Evolutionary conservation across 2,113 vertebrate species (phyloP).

Genomic region (Melanerpes formicivorus): DNA sequence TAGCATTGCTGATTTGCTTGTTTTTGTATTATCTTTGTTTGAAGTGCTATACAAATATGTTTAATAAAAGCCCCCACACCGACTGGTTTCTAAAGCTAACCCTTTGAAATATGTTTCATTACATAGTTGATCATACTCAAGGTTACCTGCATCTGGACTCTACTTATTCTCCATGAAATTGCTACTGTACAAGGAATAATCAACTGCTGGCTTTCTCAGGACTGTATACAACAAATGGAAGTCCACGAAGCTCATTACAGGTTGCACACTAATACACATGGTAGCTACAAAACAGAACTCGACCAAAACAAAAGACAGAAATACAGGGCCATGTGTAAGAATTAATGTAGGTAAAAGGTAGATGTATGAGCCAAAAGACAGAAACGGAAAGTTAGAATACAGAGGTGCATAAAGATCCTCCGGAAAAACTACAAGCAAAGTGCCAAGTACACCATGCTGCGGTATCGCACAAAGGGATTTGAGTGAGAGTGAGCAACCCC

Average conservation of each 20-base stretch:
- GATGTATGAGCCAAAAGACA: not conserved
- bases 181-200: not conserved
- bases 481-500: not conserved
- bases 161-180: not conserved
- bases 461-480: not conserved
- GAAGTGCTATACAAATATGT: not conserved
- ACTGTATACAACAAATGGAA: not conserved
- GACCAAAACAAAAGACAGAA: not conserved
- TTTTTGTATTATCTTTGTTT: not conserved
- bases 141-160: not conserved
- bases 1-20: not conserved
- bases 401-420: not conserved
- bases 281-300: not conserved
- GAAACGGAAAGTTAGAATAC: not conserved
- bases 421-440: not conserved
- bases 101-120: not conserved
- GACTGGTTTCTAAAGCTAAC: not conserved
- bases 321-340: not conserved
- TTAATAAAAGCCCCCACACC: not conserved
- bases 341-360: not conserved
- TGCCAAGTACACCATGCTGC: not conserved
- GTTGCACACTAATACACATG: accelerated
- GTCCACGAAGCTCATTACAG: not conserved
- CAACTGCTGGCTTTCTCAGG: not conserved
- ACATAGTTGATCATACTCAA: not conserved